These are phyloP conservation scores for Apaloderma vittatum DNA, from an alignment of 2,113 vertebrate genomes.

Conservation along the genomic window DNA sequence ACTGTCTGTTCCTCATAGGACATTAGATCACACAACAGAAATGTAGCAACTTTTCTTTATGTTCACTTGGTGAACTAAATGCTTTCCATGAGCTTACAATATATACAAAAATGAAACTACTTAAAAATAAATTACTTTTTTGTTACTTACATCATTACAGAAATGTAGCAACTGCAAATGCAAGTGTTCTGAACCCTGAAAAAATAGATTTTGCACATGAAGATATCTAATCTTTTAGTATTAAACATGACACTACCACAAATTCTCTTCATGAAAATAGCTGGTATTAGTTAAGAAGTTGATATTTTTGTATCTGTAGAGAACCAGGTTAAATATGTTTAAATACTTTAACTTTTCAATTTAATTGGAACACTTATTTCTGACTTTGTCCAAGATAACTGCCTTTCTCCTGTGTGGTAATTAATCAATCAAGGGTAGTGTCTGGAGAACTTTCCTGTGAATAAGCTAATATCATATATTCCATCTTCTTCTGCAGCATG, in stretches of 20 bases:
- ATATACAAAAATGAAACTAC: neutral
- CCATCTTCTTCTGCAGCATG: constrained; percentile 84
- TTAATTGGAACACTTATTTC: neutral
- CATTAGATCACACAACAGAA: neutral
- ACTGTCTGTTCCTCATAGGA: neutral
- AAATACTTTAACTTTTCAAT: neutral
- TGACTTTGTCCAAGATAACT: neutral
- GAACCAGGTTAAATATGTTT: neutral
- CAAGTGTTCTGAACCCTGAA: neutral
- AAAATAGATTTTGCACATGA: neutral
- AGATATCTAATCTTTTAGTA: neutral
- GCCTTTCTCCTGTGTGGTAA: neutral
- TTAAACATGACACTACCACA: neutral
- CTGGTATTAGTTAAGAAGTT: neutral
- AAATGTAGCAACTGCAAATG: neutral
- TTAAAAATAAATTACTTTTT: neutral
- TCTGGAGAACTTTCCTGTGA: neutral
- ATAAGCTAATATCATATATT: neutral
- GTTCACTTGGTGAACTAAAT: neutral
- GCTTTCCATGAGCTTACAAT: neutral
- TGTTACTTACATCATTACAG: neutral
- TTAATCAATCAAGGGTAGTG: too few relatives aligned
- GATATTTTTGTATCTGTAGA: neutral
- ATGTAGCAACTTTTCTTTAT: neutral
- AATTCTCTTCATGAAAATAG: neutral